These are phyloP conservation scores for Rhabdomys pumilio DNA, from an alignment of 2,797 vertebrate species.

Conservation along the genomic window DNA sequence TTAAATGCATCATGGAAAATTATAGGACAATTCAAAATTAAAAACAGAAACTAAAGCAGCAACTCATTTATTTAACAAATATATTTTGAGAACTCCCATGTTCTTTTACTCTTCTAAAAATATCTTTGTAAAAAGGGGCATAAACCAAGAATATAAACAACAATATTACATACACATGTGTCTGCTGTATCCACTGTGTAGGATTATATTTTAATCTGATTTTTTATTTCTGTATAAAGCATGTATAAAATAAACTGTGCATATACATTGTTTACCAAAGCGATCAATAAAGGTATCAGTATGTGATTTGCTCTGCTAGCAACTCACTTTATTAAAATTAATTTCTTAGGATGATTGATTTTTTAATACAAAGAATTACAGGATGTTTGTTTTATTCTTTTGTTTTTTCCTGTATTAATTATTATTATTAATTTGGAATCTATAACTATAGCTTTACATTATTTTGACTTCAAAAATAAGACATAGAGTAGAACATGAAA, in stretches of 20 bases:
- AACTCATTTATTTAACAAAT: slow-evolving; percentile 62
- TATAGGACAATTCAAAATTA: slow-evolving; percentile 55
- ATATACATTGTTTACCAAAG: background rate
- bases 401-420: background rate
- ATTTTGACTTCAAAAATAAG: background rate
- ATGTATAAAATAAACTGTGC: background rate
- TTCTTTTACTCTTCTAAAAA: background rate
- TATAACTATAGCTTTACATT: background rate
- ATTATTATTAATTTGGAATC: background rate
- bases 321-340: background rate
- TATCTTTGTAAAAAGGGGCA: background rate
- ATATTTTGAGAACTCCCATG: background rate
- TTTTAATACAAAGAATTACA: background rate
- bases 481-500: background rate
- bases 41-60: slow-evolving; percentile 58
- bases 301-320: background rate
- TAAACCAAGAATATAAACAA: slow-evolving; percentile 23
- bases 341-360: background rate
- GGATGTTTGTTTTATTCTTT: background rate
- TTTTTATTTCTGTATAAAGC: background rate
- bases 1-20: too few species aligned
- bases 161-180: background rate
- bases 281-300: background rate
- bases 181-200: background rate
- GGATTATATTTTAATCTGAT: background rate